A percentile compares a stretch with the other conserved stretches of the same genome.
Conservation (phyloP, 2,113 vertebrate genomes). For the Pachycephala philippinensis region DNA sequence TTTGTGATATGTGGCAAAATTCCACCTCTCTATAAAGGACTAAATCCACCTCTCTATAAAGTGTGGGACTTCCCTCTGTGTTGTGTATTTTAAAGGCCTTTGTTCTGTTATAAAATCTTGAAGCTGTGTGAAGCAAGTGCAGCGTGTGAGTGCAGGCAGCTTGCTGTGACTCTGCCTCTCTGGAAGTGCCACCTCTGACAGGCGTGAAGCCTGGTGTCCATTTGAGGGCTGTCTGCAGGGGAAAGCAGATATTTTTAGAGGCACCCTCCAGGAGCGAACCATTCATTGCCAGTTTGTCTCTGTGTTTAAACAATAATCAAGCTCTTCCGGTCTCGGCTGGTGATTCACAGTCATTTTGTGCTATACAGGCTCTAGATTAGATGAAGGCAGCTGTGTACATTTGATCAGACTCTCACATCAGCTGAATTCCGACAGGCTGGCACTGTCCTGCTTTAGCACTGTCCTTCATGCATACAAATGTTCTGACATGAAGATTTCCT, state of each 20-base stretch:
- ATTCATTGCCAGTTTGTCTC: not conserved
- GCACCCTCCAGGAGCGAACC: not conserved
- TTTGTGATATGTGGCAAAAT: not conserved
- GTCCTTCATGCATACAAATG: not conserved
- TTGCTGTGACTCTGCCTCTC: not conserved
- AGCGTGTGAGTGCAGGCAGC: not conserved
- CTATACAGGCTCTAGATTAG: not conserved
- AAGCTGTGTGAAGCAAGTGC: not conserved
- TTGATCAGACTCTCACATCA: conserved; percentile 12
- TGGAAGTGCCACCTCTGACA: not conserved
- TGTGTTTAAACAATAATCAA: not conserved
- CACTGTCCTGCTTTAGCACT: not conserved
- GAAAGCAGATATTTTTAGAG: not conserved
- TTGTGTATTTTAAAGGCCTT: not conserved
- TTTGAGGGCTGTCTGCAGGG: not conserved
- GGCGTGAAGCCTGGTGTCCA: not conserved
- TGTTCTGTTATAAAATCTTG: not conserved
- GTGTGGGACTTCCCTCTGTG: not conserved
- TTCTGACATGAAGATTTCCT: conserved; percentile 22
- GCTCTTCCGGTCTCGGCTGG: not conserved
- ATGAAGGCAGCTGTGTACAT: not conserved
- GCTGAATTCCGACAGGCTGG: not conserved
- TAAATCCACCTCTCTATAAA: not conserved
- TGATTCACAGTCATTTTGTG: conserved; percentile 20
- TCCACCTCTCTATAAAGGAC: not conserved